A percentile compares a stretch with the other conserved stretches of the same genome.
phyloP scores from a whole-genome alignment of 2,113 vertebrate genomes.

The Ceyx cyanopectus region DNA sequence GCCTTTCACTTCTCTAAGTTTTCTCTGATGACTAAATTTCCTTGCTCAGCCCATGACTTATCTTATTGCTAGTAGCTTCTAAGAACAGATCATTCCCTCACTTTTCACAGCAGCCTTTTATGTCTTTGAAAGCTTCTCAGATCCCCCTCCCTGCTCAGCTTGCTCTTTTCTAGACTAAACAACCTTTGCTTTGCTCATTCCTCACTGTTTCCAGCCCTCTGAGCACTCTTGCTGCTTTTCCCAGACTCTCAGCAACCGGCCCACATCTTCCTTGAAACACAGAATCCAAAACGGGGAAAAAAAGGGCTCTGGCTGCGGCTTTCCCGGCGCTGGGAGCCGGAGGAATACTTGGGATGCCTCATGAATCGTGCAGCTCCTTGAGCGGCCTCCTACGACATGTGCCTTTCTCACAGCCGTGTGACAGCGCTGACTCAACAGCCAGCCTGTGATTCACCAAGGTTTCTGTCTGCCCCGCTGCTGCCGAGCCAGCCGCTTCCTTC shows the following conservation, averaged over 20 bases:
- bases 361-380: background rate
- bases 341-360: constrained; percentile 21
- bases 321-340: background rate
- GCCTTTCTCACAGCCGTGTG: constrained; percentile 21
- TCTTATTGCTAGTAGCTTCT: background rate
- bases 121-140: background rate
- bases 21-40: background rate
- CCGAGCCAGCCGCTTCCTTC: background rate
- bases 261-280: background rate
- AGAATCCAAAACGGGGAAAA: background rate
- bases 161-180: constrained; percentile 57
- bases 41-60: constrained; percentile 3
- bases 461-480: background rate
- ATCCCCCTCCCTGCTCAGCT: background rate
- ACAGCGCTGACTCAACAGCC: background rate
- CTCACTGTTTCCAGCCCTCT: constrained; percentile 25
- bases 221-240: background rate
- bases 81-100: constrained; percentile 2
- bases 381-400: background rate
- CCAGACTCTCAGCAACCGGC: background rate
- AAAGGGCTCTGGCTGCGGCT: background rate
- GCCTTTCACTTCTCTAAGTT: background rate
- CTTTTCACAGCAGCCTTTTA: constrained; percentile 25
- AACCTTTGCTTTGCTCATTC: constrained; percentile 27
- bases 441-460: constrained; percentile 31